Percentiles rank a stretch among this genome's conserved stretches.
phyloP scores from a whole-genome alignment of 2,888 invertebrate species.

The Odontomyia ornata region DNA sequence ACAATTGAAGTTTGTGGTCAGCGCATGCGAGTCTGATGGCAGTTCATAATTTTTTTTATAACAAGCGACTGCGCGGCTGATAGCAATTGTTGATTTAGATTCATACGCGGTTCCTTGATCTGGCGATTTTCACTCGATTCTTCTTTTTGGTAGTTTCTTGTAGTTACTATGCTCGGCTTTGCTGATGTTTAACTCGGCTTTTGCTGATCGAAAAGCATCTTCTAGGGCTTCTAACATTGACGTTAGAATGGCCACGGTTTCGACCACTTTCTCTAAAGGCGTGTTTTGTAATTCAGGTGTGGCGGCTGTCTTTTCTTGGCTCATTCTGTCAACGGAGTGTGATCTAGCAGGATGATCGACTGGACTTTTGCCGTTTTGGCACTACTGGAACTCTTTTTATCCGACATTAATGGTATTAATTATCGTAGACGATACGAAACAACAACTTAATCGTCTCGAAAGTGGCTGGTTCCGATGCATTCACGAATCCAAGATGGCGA shows the following conservation, averaged over 20 bases:
- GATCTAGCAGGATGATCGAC: neutral
- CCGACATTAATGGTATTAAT: no score
- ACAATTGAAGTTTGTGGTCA: neutral
- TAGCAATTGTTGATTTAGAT: neutral
- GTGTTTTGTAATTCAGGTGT: neutral
- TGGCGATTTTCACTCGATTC: neutral
- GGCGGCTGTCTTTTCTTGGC: neutral
- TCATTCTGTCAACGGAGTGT: neutral
- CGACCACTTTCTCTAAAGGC: neutral
- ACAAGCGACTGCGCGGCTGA: neutral
- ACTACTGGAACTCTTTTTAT: neutral
- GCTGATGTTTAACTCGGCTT: neutral
- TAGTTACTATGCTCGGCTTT: neutral
- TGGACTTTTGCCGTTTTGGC: neutral
- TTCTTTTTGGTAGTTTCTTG: no score
- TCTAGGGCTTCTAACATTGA: neutral
- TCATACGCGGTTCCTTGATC: neutral
- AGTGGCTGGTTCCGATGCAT: no score
- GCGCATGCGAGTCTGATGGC: neutral
- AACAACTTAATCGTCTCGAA: no score
- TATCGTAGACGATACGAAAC: no score
- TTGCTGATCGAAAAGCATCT: neutral
- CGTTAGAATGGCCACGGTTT: neutral
- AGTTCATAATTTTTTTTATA: neutral
- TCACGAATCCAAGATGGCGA: no score